Conservation (phyloP, 2,888 invertebrate species). For the Phymatocera aterrima region DNA sequence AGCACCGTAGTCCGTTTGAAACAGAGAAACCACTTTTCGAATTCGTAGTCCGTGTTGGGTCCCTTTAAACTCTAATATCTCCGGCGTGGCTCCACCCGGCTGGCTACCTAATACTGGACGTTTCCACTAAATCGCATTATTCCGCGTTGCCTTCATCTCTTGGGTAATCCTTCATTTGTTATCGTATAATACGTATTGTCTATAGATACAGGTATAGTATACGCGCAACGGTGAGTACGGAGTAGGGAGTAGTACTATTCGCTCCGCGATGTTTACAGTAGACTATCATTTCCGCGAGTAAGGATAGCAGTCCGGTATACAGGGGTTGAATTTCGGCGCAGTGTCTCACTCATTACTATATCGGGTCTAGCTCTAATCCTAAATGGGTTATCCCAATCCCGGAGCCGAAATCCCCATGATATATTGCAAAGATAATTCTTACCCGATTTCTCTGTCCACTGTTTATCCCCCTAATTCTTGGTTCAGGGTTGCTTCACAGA, state of each 20-base stretch:
- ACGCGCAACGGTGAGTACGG: neutral
- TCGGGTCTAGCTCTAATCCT: slow-evolving; percentile 22
- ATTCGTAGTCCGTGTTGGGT: too few species aligned
- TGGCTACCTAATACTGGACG: neutral
- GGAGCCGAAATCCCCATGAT: neutral
- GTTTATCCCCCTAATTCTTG: neutral
- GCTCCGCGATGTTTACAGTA: neutral
- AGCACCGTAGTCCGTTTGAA: too few species aligned
- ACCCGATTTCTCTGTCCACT: neutral
- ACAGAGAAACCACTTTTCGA: too few species aligned
- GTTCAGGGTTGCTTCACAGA: neutral
- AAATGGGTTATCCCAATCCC: slow-evolving; percentile 32
- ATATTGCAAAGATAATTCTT: slow-evolving; percentile 9
- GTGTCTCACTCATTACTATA: slow-evolving; percentile 23
- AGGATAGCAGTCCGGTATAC: neutral
- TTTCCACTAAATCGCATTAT: slow-evolving; percentile 11
- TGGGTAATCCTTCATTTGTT: slow-evolving; percentile 36
- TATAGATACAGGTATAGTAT: neutral
- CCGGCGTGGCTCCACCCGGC: neutral
- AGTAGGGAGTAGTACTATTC: too few species aligned
- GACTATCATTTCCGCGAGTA: neutral
- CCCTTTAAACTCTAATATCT: too few species aligned
- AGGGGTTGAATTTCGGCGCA: neutral
- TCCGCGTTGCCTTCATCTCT: slow-evolving; percentile 24
- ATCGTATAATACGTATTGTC: slow-evolving; percentile 27